Base-by-base conservation (phyloP, 1,140 invertebrate species). In the Drosophila paulistorum region DNA sequence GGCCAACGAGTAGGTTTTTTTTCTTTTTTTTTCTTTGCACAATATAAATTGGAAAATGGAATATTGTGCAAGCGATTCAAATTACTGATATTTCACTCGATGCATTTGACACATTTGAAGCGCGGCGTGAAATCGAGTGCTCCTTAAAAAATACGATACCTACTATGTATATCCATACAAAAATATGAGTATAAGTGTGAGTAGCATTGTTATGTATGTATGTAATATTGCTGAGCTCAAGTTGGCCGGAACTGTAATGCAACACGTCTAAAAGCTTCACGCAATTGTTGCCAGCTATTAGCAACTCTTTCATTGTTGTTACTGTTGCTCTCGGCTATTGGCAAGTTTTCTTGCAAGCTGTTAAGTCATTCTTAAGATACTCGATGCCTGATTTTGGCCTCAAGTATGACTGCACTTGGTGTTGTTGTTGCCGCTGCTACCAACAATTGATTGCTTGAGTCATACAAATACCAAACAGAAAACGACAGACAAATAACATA, bases 341-440 rank as follows among this genome's bases (percentile, higher is more conserved):
- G 60, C 35, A 41, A 71, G 73, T 68, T 83, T 87, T 82, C 65
- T 30, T 51, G 45, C 79, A 79, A 65, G 83, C 83, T 77, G 79
- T 77, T 89, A 87, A 89, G 84, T 89, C 77, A 89, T 89, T 84
- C 84, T 89, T 74, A 48, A 89, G 77, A 89, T 89, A 87, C 77
- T 89, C 80, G 64, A 81, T 81, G 67, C 64, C 71, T 73, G 84
- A 87, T 89, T 87, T 81, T 75, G 74, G 68, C 74, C 70, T 81
- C 68, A 66, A 80, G 83, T 74, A 73, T 87, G 54, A 67, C 58
- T 55, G 78, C 76, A 79, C 64, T 51, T 51, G 17, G 45, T 74
- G 65, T 79, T 73, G 65, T 65, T 59, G 42, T 41, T 68, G 77
- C 68, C 11, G 10, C 11, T 4, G 10, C 37, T 13, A 39, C 11